phyloP scores from a whole-genome alignment of 2,113 vertebrate species.

The Myodes glareolus region DNA sequence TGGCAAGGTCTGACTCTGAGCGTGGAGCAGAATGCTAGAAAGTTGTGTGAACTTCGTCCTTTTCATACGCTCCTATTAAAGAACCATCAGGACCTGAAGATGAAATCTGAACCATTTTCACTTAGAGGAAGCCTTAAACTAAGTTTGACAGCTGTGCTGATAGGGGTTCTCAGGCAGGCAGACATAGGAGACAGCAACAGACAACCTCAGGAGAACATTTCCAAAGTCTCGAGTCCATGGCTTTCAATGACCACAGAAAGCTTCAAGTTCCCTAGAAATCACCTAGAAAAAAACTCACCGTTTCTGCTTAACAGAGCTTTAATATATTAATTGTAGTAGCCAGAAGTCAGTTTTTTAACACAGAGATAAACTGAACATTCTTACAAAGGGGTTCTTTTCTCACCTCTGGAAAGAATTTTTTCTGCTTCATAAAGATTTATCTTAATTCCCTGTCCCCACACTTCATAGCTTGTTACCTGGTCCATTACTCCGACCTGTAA shows the following conservation, averaged over 20 bases:
- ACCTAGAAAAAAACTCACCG: conserved; percentile 35
- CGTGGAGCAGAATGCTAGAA: background rate
- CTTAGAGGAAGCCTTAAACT: conserved; percentile 1
- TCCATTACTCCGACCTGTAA: conserved; percentile 80
- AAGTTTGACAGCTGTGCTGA: background rate
- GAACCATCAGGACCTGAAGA: background rate
- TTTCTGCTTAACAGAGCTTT: conserved; percentile 67
- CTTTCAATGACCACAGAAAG: background rate
- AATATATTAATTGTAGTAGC: conserved; percentile 78
- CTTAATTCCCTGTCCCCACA: conserved; percentile 81
- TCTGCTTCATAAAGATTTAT: conserved; percentile 80
- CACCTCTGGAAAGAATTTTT: conserved; percentile 75
- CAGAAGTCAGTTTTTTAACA: conserved; percentile 42
- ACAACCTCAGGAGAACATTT: background rate
- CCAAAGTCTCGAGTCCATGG: background rate
- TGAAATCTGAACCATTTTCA: conserved; percentile 11
- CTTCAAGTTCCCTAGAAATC: background rate
- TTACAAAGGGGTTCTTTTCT: conserved; percentile 70
- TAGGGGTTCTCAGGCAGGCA: background rate
- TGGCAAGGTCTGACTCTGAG: background rate
- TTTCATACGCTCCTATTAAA: background rate
- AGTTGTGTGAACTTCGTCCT: background rate
- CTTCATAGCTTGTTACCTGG: conserved; percentile 82
- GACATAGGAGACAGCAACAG: background rate
- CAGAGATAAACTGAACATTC: conserved; percentile 56